Evolutionary conservation across 2,888 invertebrate genomes (phyloP), one percentile per base, ranked within the genome.

Genomic region (Herminia tarsipennalis): DNA sequence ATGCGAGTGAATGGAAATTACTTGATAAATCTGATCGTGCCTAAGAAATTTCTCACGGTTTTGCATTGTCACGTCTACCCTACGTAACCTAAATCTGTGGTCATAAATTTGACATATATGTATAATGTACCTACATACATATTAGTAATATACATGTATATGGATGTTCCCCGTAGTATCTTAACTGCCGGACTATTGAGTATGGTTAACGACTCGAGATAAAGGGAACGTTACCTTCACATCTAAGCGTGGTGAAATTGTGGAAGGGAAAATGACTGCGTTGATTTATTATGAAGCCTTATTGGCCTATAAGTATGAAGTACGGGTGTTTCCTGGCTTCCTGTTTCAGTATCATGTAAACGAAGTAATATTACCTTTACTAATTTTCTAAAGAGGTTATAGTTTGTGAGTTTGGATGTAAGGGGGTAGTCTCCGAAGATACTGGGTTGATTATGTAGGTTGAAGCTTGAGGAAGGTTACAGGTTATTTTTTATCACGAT

Each of bases 141-240:
- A n/a, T n/a, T n/a, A n/a, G n/a, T n/a, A n/a, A 28, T 2, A 10
- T 28, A 5, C 16, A 9, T 36, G 16, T 30, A 42, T 29, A 33
- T 30, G 10, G 12, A 29, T 29, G 17, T 36, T 18, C 17, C 12
- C 32, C 29, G 24, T 29, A 27, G 16, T 36, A 36, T 36, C 30
- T 43, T 30, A 36, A 36, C 36, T 43, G 24, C 43, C 36, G 43
- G 43, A 43, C 43, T 43, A 43, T 43, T 43, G 43, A 43, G 43
- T 43, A 43, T 43, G 30, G 36, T 43, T 43, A 43, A 43, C 36
- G 43, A 36, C 30, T 24, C 36, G 36, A 43, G 36, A 43, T 43
- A 43, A 43, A 43, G 43, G 24, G 14, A 35, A 36, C 13, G 28
- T 20, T 43, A 36, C 43, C 43, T 43, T 25, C 30, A 24, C 24